These are phyloP conservation scores for Drosophila repleta DNA, from an alignment of 1,140 invertebrate genomes.

Conservation along the genomic window DNA sequence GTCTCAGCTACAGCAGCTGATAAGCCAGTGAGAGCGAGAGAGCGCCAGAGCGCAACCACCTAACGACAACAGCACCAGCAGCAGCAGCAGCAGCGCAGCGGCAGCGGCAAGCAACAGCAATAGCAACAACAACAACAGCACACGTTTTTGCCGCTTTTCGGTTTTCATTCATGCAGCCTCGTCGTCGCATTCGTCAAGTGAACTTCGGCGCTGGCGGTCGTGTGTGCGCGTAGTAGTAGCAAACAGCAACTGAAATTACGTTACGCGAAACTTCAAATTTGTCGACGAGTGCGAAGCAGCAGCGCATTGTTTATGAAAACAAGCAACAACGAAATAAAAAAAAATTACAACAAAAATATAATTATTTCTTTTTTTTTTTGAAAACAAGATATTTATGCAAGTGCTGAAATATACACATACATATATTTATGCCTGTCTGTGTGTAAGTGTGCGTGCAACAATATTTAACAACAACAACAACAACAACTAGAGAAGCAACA, in stretches of 20 bases:
- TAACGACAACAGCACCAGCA: slow-evolving; percentile 9
- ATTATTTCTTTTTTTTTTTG: slow-evolving; percentile 26
- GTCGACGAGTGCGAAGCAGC: slow-evolving; percentile 37
- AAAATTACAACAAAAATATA: neutral
- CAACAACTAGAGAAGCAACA: slow-evolving; percentile 6
- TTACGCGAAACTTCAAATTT: slow-evolving; percentile 45
- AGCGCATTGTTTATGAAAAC: slow-evolving; percentile 44
- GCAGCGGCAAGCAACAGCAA: slow-evolving; percentile 3
- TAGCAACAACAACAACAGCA: slow-evolving; percentile 16
- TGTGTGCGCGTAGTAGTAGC: slow-evolving; percentile 60
- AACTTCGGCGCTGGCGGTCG: slow-evolving; percentile 81
- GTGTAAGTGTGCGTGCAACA: slow-evolving; percentile 54
- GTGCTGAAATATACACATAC: slow-evolving; percentile 6
- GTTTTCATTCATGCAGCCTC: slow-evolving; percentile 64
- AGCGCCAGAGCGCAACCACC: slow-evolving; percentile 50
- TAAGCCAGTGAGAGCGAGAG: slow-evolving; percentile 36
- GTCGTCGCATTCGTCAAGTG: slow-evolving; percentile 69
- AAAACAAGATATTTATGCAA: slow-evolving; percentile 43
- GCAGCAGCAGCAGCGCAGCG: neutral
- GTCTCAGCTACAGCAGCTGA: slow-evolving; percentile 21
- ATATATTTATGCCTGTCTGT: slow-evolving; percentile 30
- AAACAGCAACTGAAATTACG: slow-evolving; percentile 35
- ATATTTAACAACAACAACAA: slow-evolving; percentile 37
- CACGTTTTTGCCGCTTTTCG: slow-evolving; percentile 40
- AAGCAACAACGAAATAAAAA: neutral